Percentiles rank a stretch among this genome's conserved stretches.
Conservation (phyloP, 2,113 vertebrate genomes). For the Aegithalos caudatus region DNA sequence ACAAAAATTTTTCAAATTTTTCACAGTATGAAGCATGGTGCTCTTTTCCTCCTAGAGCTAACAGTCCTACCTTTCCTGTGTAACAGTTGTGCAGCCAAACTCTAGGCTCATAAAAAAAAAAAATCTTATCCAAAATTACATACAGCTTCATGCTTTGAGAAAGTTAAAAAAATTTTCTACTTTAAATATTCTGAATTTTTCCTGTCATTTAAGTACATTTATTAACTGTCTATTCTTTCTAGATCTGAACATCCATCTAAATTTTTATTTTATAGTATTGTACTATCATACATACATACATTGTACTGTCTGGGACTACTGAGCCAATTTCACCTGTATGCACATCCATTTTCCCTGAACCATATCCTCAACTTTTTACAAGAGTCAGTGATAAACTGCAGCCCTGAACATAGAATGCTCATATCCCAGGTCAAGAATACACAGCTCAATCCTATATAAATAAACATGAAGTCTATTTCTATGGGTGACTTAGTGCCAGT, state of each 20-base stretch:
- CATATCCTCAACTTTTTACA: neutral
- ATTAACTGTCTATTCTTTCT: neutral
- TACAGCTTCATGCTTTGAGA: neutral
- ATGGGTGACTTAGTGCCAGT: accelerated
- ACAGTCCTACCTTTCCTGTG: neutral
- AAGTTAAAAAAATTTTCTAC: neutral
- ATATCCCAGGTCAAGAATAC: neutral
- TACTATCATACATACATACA: no score
- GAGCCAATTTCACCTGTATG: neutral
- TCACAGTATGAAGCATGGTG: neutral
- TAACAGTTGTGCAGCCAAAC: neutral
- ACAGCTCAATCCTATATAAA: neutral
- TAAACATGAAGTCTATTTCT: neutral
- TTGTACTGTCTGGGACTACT: neutral
- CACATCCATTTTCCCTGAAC: neutral
- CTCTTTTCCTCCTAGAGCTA: neutral
- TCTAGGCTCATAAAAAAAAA: neutral
- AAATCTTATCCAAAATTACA: neutral
- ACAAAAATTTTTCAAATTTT: neutral
- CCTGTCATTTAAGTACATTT: neutral
- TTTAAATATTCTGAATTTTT: no score
- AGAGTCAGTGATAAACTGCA: neutral
- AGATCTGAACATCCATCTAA: no score
- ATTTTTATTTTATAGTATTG: no score
- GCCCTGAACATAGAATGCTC: neutral